phyloP scores from a whole-genome alignment of 2,888 invertebrate genomes.

The Tiphia femorata region DNA sequence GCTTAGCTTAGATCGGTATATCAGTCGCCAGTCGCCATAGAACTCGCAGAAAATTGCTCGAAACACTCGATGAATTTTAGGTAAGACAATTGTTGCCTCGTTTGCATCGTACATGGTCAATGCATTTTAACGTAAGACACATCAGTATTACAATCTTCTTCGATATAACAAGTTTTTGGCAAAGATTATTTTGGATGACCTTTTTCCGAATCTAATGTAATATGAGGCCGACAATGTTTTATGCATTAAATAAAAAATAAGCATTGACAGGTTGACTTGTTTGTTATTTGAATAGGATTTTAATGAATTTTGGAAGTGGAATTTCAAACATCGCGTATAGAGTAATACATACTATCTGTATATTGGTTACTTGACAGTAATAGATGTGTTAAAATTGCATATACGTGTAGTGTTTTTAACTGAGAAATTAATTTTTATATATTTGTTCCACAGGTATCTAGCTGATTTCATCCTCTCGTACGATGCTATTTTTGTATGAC shows the following conservation, averaged over 20 bases:
- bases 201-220: conserved; percentile 30
- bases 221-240: conserved; percentile 33
- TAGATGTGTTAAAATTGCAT: too few species aligned
- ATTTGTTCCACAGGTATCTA: conserved; percentile 25
- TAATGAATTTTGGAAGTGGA: too few species aligned
- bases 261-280: conserved; percentile 27
- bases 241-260: conserved; percentile 20
- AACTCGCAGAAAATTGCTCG: conserved; percentile 33
- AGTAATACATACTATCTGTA: too few species aligned
- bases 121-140: not conserved
- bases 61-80: conserved; percentile 45
- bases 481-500: conserved; percentile 34
- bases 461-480: conserved; percentile 18
- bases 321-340: too few species aligned
- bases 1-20: conserved; percentile 18
- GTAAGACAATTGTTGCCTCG: conserved; percentile 40
- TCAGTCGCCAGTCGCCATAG: conserved; percentile 38
- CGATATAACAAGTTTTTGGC: not conserved
- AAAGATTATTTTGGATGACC: conserved; percentile 23
- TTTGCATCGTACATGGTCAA: too few species aligned
- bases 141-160: not conserved
- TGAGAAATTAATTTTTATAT: not conserved
- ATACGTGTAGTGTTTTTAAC: not conserved
- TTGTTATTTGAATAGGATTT: not conserved
- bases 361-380: too few species aligned